These are phyloP conservation scores for Thera britannica DNA, from an alignment of 2,888 invertebrate species.

Conservation along the genomic window DNA sequence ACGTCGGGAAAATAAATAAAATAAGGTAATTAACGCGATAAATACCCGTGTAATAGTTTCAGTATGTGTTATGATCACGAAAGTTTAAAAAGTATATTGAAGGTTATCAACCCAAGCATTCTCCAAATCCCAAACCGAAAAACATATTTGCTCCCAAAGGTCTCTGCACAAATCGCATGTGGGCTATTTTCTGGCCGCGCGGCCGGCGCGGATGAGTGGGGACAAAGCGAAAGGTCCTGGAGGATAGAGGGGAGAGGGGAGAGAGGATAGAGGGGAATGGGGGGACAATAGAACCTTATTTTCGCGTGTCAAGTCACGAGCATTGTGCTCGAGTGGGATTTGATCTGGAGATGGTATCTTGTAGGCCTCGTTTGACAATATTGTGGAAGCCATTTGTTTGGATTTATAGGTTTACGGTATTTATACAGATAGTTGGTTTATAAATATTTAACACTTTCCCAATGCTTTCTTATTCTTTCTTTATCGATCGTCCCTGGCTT, in stretches of 20 bases:
- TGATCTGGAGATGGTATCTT: slow-evolving; percentile 40
- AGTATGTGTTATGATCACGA: too few species aligned
- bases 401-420: slow-evolving; percentile 6
- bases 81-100: background rate
- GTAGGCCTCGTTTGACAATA: slow-evolving; percentile 41
- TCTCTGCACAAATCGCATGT: slow-evolving; percentile 37
- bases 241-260: slow-evolving; percentile 6
- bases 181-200: slow-evolving; percentile 42
- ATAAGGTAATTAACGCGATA: too few species aligned
- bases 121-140: slow-evolving; percentile 24
- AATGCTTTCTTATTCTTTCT: too few species aligned
- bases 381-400: slow-evolving; percentile 29
- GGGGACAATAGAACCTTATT: slow-evolving; percentile 34
- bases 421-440: background rate
- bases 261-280: background rate
- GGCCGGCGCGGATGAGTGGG: slow-evolving; percentile 33
- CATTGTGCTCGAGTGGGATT: slow-evolving; percentile 39
- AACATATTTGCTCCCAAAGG: slow-evolving; percentile 34
- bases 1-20: too few species aligned
- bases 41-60: too few species aligned
- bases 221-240: slow-evolving; percentile 19
- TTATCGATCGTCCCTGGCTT: too few species aligned
- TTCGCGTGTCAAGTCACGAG: slow-evolving; percentile 38
- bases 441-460: too few species aligned
- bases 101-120: slow-evolving; percentile 10